phyloP scores from a whole-genome alignment of 2,113 vertebrate genomes.

The Beaufortia kweichowensis region DNA sequence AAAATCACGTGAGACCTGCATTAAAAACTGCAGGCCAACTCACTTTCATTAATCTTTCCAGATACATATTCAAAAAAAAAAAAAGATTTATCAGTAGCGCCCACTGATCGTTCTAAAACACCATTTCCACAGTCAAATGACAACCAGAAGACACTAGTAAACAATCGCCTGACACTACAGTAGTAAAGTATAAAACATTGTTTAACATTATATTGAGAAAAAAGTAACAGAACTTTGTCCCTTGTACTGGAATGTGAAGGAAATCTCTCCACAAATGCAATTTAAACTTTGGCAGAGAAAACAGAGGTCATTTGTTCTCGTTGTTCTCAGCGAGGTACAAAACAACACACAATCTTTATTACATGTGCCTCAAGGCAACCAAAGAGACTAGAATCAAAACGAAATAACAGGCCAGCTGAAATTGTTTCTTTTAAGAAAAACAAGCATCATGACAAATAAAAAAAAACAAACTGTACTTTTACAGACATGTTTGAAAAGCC shows the following conservation, averaged over 20 bases:
- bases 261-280: slow-evolving; percentile 20
- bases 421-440: slow-evolving; percentile 36
- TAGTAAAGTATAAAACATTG: slow-evolving; percentile 25
- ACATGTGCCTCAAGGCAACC: slow-evolving; percentile 59
- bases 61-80: slow-evolving; percentile 30
- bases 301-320: slow-evolving; percentile 37
- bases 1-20: not conserved
- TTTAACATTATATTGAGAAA: slow-evolving; percentile 49
- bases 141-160: slow-evolving; percentile 36
- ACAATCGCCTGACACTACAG: slow-evolving; percentile 43
- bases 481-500: slow-evolving; percentile 50
- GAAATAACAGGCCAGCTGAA: slow-evolving; percentile 37
- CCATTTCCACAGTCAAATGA: slow-evolving; percentile 3
- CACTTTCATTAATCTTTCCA: not conserved
- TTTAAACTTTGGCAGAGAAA: slow-evolving; percentile 63
- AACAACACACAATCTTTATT: not conserved
- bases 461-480: slow-evolving; percentile 24
- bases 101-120: slow-evolving; percentile 30
- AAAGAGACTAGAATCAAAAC: slow-evolving; percentile 46
- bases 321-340: slow-evolving; percentile 44
- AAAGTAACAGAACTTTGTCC: slow-evolving; percentile 32
- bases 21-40: not conserved
- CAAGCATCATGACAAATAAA: slow-evolving; percentile 34
- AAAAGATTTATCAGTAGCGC: slow-evolving; percentile 26
- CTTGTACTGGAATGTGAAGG: slow-evolving; percentile 37